Conservation (phyloP, 2,113 vertebrate genomes). For the Scolopax mira region DNA sequence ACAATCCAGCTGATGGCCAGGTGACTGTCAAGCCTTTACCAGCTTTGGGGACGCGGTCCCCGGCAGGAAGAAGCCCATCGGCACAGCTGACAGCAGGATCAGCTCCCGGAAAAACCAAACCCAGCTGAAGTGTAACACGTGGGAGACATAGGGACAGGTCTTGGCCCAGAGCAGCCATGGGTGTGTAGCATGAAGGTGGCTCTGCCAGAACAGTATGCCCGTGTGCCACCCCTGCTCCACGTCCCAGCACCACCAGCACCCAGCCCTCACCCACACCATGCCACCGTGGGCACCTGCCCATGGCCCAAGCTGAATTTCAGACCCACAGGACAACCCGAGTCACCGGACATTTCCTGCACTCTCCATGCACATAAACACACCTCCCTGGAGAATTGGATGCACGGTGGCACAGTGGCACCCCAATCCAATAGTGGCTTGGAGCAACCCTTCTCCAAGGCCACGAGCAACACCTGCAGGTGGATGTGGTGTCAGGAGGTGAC, state of each 20-base stretch:
- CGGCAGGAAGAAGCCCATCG: rapidly evolving
- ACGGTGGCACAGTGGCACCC: neutral
- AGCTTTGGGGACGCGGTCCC: neutral
- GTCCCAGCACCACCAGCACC: neutral
- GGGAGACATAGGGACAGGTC: neutral
- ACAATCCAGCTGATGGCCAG: rapidly evolving
- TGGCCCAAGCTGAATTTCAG: rapidly evolving
- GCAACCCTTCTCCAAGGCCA: neutral
- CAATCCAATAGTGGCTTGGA: neutral
- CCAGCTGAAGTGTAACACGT: neutral
- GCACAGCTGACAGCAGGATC: neutral
- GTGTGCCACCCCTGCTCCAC: rapidly evolving
- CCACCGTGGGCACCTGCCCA: neutral
- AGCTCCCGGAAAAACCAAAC: neutral
- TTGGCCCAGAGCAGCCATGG: neutral
- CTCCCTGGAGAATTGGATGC: too few species aligned
- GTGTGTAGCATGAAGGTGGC: neutral
- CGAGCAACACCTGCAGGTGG: neutral
- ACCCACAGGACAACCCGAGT: rapidly evolving
- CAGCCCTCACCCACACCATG: rapidly evolving
- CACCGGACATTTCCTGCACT: neutral
- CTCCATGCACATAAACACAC: too few species aligned
- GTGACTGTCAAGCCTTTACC: neutral
- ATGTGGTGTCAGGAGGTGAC: neutral
- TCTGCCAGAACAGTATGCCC: rapidly evolving